These are phyloP conservation scores for Cetoscarus ocellatus DNA, from an alignment of 2,797 vertebrate species.

Conservation along the genomic window DNA sequence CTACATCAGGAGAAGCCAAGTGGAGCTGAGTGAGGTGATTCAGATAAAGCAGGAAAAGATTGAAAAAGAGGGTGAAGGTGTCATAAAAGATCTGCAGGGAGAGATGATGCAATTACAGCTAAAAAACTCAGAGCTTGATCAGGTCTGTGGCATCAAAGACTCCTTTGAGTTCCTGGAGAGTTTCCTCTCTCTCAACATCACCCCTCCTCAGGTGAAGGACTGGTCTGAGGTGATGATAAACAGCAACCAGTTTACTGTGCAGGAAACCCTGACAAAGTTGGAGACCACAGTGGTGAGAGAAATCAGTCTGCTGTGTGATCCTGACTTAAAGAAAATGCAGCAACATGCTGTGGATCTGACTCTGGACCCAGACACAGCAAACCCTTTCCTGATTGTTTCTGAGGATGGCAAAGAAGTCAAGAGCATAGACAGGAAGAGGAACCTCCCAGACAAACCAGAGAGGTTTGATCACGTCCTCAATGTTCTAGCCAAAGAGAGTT, in stretches of 20 bases:
- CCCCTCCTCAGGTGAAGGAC: conserved; percentile 35
- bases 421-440: conserved; percentile 22
- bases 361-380: conserved; percentile 67
- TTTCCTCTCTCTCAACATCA: conserved; percentile 3
- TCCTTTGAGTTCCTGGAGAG: conserved; percentile 44
- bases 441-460: conserved; percentile 20
- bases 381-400: conserved; percentile 55
- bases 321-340: conserved; percentile 55
- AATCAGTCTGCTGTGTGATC: conserved; percentile 65
- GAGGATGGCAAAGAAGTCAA: conserved; percentile 60
- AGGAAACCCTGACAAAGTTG: conserved; percentile 30
- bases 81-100: conserved; percentile 54
- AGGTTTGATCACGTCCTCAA: conserved; percentile 61
- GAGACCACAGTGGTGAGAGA: conserved; percentile 37
- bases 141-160: conserved; percentile 21
- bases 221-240: conserved; percentile 40
- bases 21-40: conserved; percentile 57
- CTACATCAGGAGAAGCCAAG: conserved; percentile 59
- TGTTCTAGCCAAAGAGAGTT: conserved; percentile 65
- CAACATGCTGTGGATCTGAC: conserved; percentile 59
- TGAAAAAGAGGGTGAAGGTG: conserved; percentile 39
- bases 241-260: conserved; percentile 1
- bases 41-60: conserved; percentile 38
- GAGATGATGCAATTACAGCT: conserved; percentile 60
- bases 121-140: conserved; percentile 45